Base-by-base conservation (phyloP, 2,113 vertebrate genomes). In the Perca fluviatilis region DNA sequence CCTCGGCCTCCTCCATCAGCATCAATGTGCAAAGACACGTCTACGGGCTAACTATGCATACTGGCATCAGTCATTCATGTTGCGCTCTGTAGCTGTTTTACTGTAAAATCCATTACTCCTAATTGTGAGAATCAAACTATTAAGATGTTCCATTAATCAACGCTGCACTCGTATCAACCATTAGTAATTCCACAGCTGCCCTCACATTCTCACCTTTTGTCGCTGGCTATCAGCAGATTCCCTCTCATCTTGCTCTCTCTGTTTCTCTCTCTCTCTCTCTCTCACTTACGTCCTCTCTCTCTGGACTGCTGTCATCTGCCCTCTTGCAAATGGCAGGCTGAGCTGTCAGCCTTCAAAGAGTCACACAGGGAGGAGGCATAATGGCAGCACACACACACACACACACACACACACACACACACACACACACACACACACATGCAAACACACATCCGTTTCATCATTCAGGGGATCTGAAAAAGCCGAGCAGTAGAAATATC, bases 101-200 rank as follows among this genome's bases (percentile, higher is more conserved):
- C 84, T 79, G 83, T 86, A 79, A 79, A 88, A 88, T 88, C 78
- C 86, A 92, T 94, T 91, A 88, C 58, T 80, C 36, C 74, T 89
- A 82, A 86, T 89, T 89, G 84, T 83, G 82, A 87, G 74, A 83
- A 82, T 84, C 74, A 62, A 81, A 79, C 88, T 57, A 80, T 88
- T 89, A 83, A 75, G 67, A 72, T 79, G 77, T 86, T 80, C 56
- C 79, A 91, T 91, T 82, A 86, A 90, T 90, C 88, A 88, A 72
- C 64, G 64, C 63, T 56, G 43, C 51, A 36, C 79, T 83, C 47
- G 60, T 86, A 80, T 75, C 74, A 87, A 40, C 70, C 71, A 84
- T 82, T 80, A 87, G 84, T 82, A 77, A 88, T 87, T 85, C 79
- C 40, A 36, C 40, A 47, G 68, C 40, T 36, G 14, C 50, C 83